phyloP scores from a whole-genome alignment of 2,797 vertebrate genomes.

The Eulemur albifrons region DNA sequence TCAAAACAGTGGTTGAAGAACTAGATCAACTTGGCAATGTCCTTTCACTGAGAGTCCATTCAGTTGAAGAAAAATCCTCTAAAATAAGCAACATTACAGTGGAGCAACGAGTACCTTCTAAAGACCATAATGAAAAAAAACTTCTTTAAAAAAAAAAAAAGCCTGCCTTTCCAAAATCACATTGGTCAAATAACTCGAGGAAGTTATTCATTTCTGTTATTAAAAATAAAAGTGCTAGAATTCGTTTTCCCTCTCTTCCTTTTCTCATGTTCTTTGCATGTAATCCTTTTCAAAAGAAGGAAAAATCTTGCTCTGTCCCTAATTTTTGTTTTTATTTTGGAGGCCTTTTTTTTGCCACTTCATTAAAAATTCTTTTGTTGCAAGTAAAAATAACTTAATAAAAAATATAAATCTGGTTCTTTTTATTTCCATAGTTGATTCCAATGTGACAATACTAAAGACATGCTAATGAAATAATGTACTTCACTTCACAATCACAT shows the following conservation, averaged over 20 bases:
- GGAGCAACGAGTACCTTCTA: conserved; percentile 61
- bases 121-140: not conserved
- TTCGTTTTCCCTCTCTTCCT: conserved; percentile 18
- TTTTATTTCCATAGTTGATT: not conserved
- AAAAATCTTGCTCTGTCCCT: not conserved
- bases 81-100: conserved; percentile 73
- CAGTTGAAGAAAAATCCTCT: conserved; percentile 78
- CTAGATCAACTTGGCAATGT: conserved; percentile 73
- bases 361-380: conserved; percentile 49
- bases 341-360: not conserved
- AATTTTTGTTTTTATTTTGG: not conserved
- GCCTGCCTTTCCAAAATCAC: not conserved
- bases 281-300: not conserved
- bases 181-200: not conserved
- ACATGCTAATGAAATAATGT: not conserved
- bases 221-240: not conserved
- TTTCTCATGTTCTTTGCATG: not conserved
- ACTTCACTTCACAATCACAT: not conserved
- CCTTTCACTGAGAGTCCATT: conserved; percentile 77
- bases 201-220: conserved; percentile 7
- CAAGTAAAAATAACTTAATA: not conserved
- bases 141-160: not conserved
- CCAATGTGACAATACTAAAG: not conserved
- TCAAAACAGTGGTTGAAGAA: conserved; percentile 77
- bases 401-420: not conserved